A percentile compares a stretch with the other conserved stretches of the same genome.
Evolutionary conservation across 2,113 vertebrate species (phyloP).

Genomic region (Otolemur garnettii): DNA sequence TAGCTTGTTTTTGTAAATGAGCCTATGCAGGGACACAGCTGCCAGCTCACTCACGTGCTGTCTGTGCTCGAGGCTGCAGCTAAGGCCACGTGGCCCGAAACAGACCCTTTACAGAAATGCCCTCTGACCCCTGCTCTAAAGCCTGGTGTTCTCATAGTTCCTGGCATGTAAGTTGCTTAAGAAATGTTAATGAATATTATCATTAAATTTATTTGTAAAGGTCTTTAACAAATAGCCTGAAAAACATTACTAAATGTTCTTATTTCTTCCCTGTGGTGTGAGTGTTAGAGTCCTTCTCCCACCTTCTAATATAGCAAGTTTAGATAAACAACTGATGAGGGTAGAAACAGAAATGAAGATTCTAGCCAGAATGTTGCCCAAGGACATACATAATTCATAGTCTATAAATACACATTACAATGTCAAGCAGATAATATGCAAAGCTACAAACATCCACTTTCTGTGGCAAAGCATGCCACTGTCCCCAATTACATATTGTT

Average conservation of each 20-base stretch:
- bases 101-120: background rate
- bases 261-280: background rate
- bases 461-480: background rate
- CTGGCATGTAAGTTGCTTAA: background rate
- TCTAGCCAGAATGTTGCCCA: background rate
- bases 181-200: background rate
- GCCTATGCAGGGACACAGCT: background rate
- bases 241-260: slow-evolving; percentile 25
- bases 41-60: background rate
- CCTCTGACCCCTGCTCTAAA: background rate
- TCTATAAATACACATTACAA: background rate
- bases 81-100: background rate
- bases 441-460: background rate
- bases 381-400: slow-evolving; percentile 32
- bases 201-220: slow-evolving; percentile 16
- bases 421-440: background rate
- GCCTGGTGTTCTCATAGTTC: background rate
- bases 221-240: slow-evolving; percentile 26
- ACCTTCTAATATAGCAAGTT: background rate
- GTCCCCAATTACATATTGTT: background rate
- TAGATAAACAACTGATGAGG: background rate
- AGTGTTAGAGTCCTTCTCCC: background rate
- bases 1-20: slow-evolving; percentile 44
- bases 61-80: background rate
- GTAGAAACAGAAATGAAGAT: background rate